Evolutionary conservation across 2,113 vertebrate genomes (phyloP).

Genomic region (Melanostigma gelatinosum): DNA sequence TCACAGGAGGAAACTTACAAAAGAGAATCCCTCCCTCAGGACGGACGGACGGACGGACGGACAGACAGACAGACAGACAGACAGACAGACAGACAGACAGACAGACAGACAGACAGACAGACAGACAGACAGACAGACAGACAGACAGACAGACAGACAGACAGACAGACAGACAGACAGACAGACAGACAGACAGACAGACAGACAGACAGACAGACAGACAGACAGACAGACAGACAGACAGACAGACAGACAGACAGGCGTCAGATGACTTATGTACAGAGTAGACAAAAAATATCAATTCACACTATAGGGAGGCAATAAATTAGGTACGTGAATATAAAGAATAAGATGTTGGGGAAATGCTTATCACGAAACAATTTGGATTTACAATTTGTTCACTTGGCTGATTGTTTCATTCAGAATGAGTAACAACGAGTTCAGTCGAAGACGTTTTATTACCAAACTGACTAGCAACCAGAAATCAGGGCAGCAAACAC

Average conservation of each 20-base stretch:
- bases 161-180: not conserved
- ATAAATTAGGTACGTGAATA: not conserved
- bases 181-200: not conserved
- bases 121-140: not conserved
- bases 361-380: not conserved
- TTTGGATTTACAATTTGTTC: not conserved
- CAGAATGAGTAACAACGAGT: not conserved
- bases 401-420: not conserved
- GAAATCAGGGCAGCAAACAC: slow-evolving; percentile 2
- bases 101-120: not conserved
- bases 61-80: not conserved
- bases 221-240: not conserved
- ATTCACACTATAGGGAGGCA: not conserved
- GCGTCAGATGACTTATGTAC: not conserved
- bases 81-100: not conserved
- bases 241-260: not conserved
- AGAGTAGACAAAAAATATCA: not conserved
- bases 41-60: no score
- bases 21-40: not conserved
- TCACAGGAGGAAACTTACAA: not conserved
- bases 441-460: not conserved
- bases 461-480: slow-evolving; percentile 10
- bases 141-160: not conserved
- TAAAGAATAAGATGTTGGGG: not conserved
- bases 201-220: not conserved